These are phyloP conservation scores for Rhegmatorhina hoffmannsi DNA, from an alignment of 2,113 vertebrate genomes.

Conservation along the genomic window DNA sequence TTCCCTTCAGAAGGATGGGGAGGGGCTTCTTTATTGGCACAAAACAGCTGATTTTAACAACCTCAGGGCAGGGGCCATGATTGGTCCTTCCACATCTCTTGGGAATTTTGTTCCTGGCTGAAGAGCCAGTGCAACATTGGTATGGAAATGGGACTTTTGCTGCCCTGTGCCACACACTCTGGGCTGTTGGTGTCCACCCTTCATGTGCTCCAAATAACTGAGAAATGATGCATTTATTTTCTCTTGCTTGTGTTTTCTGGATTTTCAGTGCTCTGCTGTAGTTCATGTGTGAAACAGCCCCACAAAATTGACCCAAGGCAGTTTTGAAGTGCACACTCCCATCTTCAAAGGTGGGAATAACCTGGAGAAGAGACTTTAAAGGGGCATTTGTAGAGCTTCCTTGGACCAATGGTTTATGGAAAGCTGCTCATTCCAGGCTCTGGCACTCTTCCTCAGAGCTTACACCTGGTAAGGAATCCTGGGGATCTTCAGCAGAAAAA, in stretches of 20 bases:
- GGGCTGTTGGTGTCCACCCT: neutral
- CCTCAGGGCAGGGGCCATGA: neutral
- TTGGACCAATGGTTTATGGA: neutral
- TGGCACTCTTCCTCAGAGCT: neutral
- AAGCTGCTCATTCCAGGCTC: neutral
- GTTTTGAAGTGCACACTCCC: neutral
- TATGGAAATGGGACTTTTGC: neutral
- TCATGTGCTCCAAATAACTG: neutral
- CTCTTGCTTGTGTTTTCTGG: neutral
- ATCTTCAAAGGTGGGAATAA: neutral
- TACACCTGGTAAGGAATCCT: neutral
- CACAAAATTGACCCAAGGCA: neutral
- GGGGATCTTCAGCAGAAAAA: neutral
- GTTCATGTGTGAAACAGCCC: neutral
- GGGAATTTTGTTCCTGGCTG: neutral
- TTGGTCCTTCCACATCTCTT: neutral
- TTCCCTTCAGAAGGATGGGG: neutral
- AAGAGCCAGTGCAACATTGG: neutral
- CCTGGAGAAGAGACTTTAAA: neutral
- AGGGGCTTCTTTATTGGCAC: neutral
- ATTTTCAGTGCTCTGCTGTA: neutral
- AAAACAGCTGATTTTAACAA: neutral
- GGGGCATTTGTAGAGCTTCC: neutral
- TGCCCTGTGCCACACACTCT: neutral
- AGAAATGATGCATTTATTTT: neutral